Evolutionary conservation across 2,113 vertebrate species (phyloP).

Genomic region (Balaeniceps rex): DNA sequence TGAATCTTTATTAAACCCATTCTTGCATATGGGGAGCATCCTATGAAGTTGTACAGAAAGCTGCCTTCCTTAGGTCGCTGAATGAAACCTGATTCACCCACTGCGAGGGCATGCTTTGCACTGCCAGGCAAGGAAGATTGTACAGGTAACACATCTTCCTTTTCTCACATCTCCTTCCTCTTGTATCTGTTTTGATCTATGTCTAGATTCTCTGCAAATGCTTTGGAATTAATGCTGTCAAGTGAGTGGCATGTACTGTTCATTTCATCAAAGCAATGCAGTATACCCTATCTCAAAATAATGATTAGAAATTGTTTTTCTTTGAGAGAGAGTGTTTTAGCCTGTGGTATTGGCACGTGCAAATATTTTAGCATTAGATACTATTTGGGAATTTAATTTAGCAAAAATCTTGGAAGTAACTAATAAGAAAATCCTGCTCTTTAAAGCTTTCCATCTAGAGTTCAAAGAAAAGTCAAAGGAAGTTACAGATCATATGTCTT

Average conservation of each 20-base stretch:
- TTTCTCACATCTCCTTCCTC: not conserved
- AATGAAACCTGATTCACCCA: not conserved
- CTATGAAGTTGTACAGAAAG: not conserved
- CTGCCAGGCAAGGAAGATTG: not conserved
- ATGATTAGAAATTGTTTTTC: not conserved
- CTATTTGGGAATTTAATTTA: not conserved
- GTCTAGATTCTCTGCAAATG: not conserved
- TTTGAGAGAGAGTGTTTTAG: not conserved
- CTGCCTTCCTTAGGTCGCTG: not conserved
- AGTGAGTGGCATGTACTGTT: not conserved
- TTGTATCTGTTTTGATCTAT: not conserved
- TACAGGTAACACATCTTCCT: not conserved
- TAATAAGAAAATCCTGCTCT: not conserved
- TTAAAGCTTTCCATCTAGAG: not conserved
- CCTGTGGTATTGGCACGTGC: not conserved
- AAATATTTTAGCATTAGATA: not conserved
- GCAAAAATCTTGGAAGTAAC: not conserved
- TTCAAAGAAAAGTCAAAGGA: conserved; percentile 41
- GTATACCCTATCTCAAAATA: not conserved
- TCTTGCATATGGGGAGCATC: conserved; percentile 25
- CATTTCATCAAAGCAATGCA: not conserved
- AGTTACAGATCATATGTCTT: conserved; percentile 33
- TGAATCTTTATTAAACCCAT: conserved; percentile 37
- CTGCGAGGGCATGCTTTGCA: not conserved
- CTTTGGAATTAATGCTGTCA: not conserved